Percentiles rank a stretch among this genome's conserved stretches.
Evolutionary conservation across 2,888 invertebrate genomes (phyloP).

Genomic region (Hymenopus coronatus): DNA sequence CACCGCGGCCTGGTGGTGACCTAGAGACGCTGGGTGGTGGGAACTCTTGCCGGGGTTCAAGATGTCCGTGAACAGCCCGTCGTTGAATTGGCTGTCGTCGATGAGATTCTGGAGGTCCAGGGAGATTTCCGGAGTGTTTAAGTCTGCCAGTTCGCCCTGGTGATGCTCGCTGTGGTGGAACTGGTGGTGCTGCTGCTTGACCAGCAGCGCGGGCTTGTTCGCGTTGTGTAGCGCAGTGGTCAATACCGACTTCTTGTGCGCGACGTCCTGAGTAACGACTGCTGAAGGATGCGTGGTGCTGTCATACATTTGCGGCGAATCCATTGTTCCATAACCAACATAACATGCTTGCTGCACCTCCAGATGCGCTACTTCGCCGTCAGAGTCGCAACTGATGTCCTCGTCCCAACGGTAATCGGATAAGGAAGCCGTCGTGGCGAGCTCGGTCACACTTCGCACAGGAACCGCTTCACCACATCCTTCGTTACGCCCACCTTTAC

Average conservation of each 20-base stretch:
- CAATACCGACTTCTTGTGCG: conserved; percentile 53
- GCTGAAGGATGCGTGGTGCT: conserved; percentile 51
- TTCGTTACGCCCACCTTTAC: conserved; percentile 17
- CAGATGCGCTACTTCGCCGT: background rate
- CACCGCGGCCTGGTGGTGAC: conserved; percentile 36
- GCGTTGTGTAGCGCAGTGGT: conserved; percentile 34
- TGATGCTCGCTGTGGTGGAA: conserved; percentile 71
- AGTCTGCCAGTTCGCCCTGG: conserved; percentile 74
- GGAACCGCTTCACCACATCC: background rate
- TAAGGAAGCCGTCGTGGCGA: conserved; percentile 29
- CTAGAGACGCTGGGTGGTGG: conserved; percentile 36
- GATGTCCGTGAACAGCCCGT: conserved; percentile 83
- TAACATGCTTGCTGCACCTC: conserved; percentile 29
- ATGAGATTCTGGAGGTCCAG: conserved; percentile 89
- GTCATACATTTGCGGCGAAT: conserved; percentile 87
- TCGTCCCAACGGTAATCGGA: conserved; percentile 26
- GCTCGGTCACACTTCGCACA: conserved; percentile 1
- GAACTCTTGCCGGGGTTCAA: conserved; percentile 49
- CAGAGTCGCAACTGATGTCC: conserved; percentile 20
- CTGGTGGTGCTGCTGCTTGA: conserved; percentile 63
- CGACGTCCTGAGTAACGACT: conserved; percentile 45
- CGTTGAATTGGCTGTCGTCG: conserved; percentile 84
- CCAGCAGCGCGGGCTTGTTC: conserved; percentile 52
- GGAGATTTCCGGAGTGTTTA: conserved; percentile 90
- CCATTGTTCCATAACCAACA: conserved; percentile 53